A percentile compares a stretch with the other conserved stretches of the same genome.
Conservation (phyloP, 2,888 invertebrate species). For the Macrosiphum euphorbiae region DNA sequence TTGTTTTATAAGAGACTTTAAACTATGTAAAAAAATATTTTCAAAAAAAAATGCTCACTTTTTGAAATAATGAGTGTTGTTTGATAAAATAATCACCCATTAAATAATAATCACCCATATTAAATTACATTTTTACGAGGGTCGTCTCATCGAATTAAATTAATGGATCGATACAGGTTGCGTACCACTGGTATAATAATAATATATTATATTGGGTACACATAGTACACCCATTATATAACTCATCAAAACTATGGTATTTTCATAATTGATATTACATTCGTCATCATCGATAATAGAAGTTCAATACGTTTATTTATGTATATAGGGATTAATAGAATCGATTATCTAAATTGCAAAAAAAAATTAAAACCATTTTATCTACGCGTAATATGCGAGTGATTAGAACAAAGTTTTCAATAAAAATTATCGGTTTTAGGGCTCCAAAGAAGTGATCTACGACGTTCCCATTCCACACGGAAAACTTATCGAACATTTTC, state of each 20-base stretch:
- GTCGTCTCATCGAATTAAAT: not conserved
- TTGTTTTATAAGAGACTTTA: too few species aligned
- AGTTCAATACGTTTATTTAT: not conserved
- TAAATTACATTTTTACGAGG: not conserved
- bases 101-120: too few species aligned
- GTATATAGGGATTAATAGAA: not conserved
- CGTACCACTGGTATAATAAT: not conserved
- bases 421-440: not conserved
- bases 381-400: not conserved
- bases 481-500: conserved; percentile 57
- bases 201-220: not conserved
- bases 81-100: too few species aligned
- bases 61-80: too few species aligned
- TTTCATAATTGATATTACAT: not conserved
- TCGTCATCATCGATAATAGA: not conserved
- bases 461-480: conserved; percentile 62
- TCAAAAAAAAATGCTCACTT: too few species aligned
- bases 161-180: not conserved
- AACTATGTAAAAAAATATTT: too few species aligned
- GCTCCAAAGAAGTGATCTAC: conserved; percentile 43
- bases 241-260: not conserved
- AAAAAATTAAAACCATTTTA: not conserved
- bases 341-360: not conserved
- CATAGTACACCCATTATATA: not conserved
- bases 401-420: not conserved